phyloP scores from a whole-genome alignment of 2,888 invertebrate species.

The Cryptocheilus praepositus region DNA sequence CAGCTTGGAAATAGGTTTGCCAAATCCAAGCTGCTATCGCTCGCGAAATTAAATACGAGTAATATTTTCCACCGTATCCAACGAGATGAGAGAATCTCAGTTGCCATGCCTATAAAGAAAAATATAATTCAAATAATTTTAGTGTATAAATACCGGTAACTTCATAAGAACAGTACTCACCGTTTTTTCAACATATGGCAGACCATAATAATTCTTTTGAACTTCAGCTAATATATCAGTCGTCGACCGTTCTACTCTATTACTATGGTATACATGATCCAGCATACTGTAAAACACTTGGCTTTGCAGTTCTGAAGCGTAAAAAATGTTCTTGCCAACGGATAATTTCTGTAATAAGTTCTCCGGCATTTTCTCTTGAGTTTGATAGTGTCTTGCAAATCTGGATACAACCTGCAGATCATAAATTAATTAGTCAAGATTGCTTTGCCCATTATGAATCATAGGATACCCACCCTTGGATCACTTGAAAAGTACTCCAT shows the following conservation, averaged over 20 bases:
- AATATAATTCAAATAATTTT: neutral
- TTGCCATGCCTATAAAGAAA: constrained; percentile 89
- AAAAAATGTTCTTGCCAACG: constrained; percentile 90
- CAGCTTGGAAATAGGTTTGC: constrained; percentile 87
- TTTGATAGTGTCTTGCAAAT: constrained; percentile 94
- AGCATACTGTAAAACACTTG: constrained; percentile 95
- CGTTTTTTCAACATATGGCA: constrained; percentile 92
- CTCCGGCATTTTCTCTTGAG: constrained; percentile 88
- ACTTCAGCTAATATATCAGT: constrained; percentile 85
- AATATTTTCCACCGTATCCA: constrained; percentile 99
- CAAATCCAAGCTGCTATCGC: constrained; percentile 95
- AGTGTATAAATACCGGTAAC: neutral
- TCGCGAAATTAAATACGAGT: constrained; percentile 96
- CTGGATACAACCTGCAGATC: constrained; percentile 82
- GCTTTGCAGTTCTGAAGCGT: constrained; percentile 91
- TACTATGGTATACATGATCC: constrained; percentile 92
- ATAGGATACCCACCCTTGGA: constrained; percentile 79
- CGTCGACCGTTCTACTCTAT: constrained; percentile 74
- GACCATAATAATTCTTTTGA: constrained; percentile 88
- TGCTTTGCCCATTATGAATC: constrained; percentile 2
- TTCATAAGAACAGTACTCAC: constrained; percentile 73
- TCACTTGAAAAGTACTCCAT: constrained; percentile 98
- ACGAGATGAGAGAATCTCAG: constrained; percentile 96
- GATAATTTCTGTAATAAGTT: constrained; percentile 87
- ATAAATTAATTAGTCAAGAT: constrained; percentile 2